Percentiles rank a stretch among this genome's conserved stretches.
phyloP scores from a whole-genome alignment of 2,113 vertebrate species.

The Eclectus roratus region DNA sequence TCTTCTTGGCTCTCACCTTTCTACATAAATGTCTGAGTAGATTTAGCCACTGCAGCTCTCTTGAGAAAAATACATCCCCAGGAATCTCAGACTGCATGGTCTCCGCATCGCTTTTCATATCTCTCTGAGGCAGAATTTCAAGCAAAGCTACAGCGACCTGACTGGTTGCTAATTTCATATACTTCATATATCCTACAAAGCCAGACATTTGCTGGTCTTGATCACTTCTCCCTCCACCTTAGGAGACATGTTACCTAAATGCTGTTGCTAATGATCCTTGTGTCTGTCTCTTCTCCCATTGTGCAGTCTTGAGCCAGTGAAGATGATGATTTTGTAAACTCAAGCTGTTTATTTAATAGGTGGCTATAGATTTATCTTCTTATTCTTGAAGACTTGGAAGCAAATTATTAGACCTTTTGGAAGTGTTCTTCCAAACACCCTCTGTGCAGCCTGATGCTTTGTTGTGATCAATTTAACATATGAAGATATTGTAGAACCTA shows the following conservation, averaged over 20 bases:
- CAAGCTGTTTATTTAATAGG: not conserved
- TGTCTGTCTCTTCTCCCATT: not conserved
- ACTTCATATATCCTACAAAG: not conserved
- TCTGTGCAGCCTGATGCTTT: not conserved
- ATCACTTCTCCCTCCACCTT: not conserved
- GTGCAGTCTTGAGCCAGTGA: not conserved
- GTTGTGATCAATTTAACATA: not conserved
- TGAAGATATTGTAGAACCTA: not conserved
- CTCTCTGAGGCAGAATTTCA: not conserved
- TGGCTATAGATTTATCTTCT: not conserved
- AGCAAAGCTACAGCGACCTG: not conserved
- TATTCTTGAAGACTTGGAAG: not conserved
- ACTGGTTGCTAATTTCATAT: not conserved
- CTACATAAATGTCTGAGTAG: not conserved
- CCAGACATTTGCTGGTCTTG: not conserved
- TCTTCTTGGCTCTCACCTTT: not conserved
- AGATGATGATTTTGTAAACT: not conserved
- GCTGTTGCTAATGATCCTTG: not conserved
- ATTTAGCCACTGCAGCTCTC: not conserved
- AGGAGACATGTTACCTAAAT: not conserved
- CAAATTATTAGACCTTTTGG: not conserved
- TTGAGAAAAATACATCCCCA: not conserved
- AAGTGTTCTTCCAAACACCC: not conserved
- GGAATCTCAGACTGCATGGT: not conserved
- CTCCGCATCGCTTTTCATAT: not conserved